Base-by-base conservation (phyloP, 2,888 invertebrate genomes). In the Gastracanthus pulcherrimus region DNA sequence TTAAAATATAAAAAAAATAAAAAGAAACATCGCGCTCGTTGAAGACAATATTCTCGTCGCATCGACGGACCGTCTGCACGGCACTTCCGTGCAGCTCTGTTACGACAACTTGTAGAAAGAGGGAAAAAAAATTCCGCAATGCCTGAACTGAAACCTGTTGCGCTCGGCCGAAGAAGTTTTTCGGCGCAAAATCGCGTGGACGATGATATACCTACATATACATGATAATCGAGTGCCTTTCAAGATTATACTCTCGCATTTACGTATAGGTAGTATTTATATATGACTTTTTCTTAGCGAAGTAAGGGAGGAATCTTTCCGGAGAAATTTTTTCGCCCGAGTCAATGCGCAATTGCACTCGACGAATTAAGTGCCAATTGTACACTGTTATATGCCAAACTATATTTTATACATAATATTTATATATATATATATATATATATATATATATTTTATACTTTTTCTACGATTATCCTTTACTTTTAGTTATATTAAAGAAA, bases 321-420 rank as follows among this genome's bases (percentile, higher is more conserved):
- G 66, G 67, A 69, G 45, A 70, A 76, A 70, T 64, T 67, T 67
- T 45, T 71, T 81, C 55, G 60, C 36, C 29, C 34, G 36, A 41
- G 45, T 19, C 45, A 34, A n/a, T 41, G 41, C n/a, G 62, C 81
- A 72, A 82, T 79, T 78, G 82, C 82, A 82, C 76, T 70, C 48
- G 55, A 66, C 48, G 79, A 66, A 70, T 71, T 11, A 48, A 76
- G 76, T 75, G 76, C 82, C 80, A 82, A 82, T 82, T 77, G 82
- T 80, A 82, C n/a, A n/a, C 45, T 81, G 51, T 75, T 71, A 16
- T 67, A 83, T 83, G 74, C 81, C 83, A 83, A 83, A 83, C 80
- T 83, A 75, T 76, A 75, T 71, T 76, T 69, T 74, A 58, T 74
- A 66, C 34, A 16, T 71, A 16, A 58, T 34, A 16, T 41, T 38